Conservation (phyloP, 2,888 invertebrate species). For the Biston betularia region DNA sequence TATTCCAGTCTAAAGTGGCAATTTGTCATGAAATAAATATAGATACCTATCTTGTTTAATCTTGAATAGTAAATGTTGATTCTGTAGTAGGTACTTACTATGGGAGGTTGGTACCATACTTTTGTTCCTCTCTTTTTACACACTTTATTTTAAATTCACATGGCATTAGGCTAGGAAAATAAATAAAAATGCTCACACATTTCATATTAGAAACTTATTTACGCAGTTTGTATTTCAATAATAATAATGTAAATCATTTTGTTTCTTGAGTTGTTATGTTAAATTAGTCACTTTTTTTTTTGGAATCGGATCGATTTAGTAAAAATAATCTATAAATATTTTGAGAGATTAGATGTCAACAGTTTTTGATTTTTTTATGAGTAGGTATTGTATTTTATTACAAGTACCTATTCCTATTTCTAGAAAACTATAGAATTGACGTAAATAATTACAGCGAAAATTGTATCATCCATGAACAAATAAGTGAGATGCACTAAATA, state of each 20-base stretch:
- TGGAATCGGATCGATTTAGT: no score
- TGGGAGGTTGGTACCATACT: not conserved
- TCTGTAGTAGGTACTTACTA: not conserved
- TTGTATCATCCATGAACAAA: not conserved
- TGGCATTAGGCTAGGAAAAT: no score
- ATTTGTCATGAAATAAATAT: not conserved
- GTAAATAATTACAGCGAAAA: not conserved
- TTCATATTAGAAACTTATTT: no score
- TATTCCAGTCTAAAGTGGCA: no score
- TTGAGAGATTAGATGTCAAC: not conserved
- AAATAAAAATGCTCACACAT: no score
- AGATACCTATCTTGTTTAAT: not conserved
- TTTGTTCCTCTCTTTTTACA: not conserved
- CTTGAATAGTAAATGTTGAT: not conserved
- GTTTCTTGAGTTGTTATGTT: no score
- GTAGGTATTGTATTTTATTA: not conserved
- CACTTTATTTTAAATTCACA: not conserved
- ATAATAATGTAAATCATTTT: no score
- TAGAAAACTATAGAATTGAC: slow-evolving; percentile 1
- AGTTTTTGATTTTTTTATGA: not conserved
- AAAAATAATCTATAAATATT: no score
- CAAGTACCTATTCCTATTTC: no score
- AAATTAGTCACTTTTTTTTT: no score
- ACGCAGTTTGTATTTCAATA: no score
- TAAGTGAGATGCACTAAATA: slow-evolving; percentile 32